Evolutionary conservation across 1,140 invertebrate genomes (phyloP).

Genomic region (Hycleus cichorii): DNA sequence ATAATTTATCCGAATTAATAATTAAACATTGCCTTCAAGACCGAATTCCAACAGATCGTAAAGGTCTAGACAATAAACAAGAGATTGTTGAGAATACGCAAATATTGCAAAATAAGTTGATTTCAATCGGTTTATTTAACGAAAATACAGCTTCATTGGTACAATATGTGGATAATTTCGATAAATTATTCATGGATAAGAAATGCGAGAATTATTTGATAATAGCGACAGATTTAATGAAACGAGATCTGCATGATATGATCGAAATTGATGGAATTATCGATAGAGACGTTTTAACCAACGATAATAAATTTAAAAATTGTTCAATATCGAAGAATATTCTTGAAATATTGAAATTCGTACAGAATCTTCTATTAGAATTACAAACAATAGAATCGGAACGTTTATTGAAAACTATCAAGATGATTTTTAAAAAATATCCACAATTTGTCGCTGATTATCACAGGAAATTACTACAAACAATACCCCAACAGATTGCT

Average conservation of each 20-base stretch:
- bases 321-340: slow-evolving; percentile 56
- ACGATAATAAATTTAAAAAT: slow-evolving; percentile 28
- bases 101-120: slow-evolving; percentile 59
- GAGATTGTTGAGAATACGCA: slow-evolving; percentile 55
- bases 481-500: slow-evolving; percentile 80
- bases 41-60: slow-evolving; percentile 66
- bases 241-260: slow-evolving; percentile 73
- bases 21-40: slow-evolving; percentile 65
- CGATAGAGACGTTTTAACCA: slow-evolving; percentile 17
- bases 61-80: slow-evolving; percentile 59
- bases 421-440: slow-evolving; percentile 74
- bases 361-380: slow-evolving; percentile 65
- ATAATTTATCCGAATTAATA: slow-evolving; percentile 57
- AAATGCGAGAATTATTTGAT: slow-evolving; percentile 65
- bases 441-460: slow-evolving; percentile 65
- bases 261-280: slow-evolving; percentile 48
- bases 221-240: slow-evolving; percentile 65
- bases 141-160: slow-evolving; percentile 35
- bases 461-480: slow-evolving; percentile 70
- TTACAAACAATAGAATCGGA: slow-evolving; percentile 53
- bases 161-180: slow-evolving; percentile 68
- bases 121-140: slow-evolving; percentile 50
- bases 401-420: slow-evolving; percentile 61
- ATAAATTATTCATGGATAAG: slow-evolving; percentile 70
- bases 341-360: slow-evolving; percentile 59